A percentile compares a stretch with the other conserved stretches of the same genome.
phyloP scores from a whole-genome alignment of 2,888 invertebrate genomes.

The Stomorhina lunata region DNA sequence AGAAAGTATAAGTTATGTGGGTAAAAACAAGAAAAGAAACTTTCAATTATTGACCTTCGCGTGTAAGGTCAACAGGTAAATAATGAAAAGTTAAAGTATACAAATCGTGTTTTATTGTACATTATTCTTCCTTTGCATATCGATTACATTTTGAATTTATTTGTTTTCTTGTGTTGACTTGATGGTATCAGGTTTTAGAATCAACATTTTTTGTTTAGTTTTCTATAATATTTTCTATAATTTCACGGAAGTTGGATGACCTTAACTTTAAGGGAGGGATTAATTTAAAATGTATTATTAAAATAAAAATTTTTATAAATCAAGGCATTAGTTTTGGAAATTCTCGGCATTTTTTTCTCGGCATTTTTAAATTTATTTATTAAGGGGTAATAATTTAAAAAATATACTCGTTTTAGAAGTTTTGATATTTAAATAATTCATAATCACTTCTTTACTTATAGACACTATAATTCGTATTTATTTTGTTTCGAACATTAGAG shows the following conservation, averaged over 20 bases:
- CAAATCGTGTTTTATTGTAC: not conserved
- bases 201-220: not conserved
- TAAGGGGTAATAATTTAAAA: too few relatives aligned
- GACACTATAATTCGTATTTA: too few relatives aligned
- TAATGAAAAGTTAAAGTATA: not conserved
- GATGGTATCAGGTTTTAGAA: not conserved
- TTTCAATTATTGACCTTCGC: constrained; percentile 41
- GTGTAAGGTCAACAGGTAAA: constrained; percentile 36
- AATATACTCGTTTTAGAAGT: too few relatives aligned
- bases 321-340: too few relatives aligned
- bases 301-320: too few relatives aligned
- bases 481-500: too few relatives aligned
- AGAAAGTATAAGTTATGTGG: too few relatives aligned
- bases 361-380: too few relatives aligned
- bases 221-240: not conserved
- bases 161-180: constrained; percentile 15
- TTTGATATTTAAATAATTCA: too few relatives aligned
- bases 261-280: not conserved
- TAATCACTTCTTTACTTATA: too few relatives aligned
- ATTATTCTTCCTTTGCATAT: not conserved
- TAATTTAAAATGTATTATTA: not conserved
- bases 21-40: not conserved
- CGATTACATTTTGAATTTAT: constrained; percentile 20
- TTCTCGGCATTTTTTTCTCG: too few relatives aligned
- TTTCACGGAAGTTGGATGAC: not conserved